Conservation (phyloP, 2,797 vertebrate genomes). For the Leontocebus nigricollis region DNA sequence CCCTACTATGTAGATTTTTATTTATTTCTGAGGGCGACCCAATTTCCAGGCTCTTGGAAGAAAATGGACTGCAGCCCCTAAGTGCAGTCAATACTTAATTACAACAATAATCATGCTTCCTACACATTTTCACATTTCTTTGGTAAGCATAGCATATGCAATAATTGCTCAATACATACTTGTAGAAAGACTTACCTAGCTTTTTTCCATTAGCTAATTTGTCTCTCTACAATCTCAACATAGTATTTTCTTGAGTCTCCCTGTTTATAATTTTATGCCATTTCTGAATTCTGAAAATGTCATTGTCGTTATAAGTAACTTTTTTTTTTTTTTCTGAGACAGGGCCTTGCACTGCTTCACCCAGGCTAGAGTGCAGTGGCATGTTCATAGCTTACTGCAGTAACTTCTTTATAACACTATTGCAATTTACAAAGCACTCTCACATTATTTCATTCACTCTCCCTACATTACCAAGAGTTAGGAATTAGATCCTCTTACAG, state of each 20-base stretch:
- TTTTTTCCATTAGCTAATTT: slow-evolving; percentile 28
- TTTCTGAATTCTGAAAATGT: slow-evolving; percentile 50
- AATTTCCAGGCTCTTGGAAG: neutral
- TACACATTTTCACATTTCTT: slow-evolving; percentile 39
- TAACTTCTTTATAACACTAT: slow-evolving; percentile 5
- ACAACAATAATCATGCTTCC: neutral
- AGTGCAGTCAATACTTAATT: neutral
- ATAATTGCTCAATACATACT: slow-evolving; percentile 15
- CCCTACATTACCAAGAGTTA: neutral
- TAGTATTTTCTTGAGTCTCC: neutral
- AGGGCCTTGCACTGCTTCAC: neutral
- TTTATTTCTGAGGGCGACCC: slow-evolving; percentile 35
- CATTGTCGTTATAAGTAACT: neutral
- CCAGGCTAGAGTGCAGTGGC: neutral
- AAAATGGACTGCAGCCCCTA: neutral
- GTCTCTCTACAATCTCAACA: neutral
- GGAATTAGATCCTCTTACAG: slow-evolving; percentile 55
- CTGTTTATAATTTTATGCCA: neutral
- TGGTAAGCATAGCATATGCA: neutral
- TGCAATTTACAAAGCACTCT: slow-evolving; percentile 39
- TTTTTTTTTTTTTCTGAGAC: neutral
- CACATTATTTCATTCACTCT: slow-evolving; percentile 43
- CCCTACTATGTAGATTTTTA: neutral
- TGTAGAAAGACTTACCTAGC: neutral
- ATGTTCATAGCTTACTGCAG: neutral